Evolutionary conservation across 92 coral and sea anemone species (phyloP).

Genomic region (Chrysogorgia sp.): DNA sequence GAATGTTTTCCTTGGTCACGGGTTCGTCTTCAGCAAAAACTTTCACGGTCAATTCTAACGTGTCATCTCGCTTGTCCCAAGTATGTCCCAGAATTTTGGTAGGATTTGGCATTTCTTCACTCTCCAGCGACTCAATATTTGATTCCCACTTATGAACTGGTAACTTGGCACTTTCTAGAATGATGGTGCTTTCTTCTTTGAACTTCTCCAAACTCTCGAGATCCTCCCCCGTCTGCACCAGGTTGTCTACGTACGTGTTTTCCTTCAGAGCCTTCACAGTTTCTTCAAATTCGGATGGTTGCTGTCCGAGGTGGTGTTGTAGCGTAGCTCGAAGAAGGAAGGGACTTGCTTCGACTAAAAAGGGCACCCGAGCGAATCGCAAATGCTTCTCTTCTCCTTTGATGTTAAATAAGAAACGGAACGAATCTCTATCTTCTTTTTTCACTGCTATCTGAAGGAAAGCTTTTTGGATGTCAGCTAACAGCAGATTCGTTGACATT

Average conservation of each 20-base stretch:
- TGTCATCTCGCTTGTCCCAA: constrained; percentile 40
- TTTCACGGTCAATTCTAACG: constrained; percentile 12
- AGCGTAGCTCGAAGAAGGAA: constrained; percentile 68
- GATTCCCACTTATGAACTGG: constrained; percentile 47
- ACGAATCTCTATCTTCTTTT: constrained; percentile 58
- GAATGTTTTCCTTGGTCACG: constrained; percentile 9
- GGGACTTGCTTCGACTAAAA: constrained; percentile 66
- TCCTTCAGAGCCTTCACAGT: constrained; percentile 47
- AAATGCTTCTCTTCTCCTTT: constrained; percentile 55
- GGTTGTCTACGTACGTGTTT: constrained; percentile 64
- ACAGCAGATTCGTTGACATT: constrained; percentile 54
- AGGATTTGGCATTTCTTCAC: constrained; percentile 45
- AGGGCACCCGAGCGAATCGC: constrained; percentile 64
- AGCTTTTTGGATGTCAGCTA: constrained; percentile 60
- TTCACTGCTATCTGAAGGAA: constrained; percentile 54
- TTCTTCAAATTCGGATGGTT: constrained; percentile 43
- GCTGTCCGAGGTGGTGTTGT: constrained; percentile 59
- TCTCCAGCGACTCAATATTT: constrained; percentile 17
- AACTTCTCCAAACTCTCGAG: constrained; percentile 41
- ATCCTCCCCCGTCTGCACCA: constrained; percentile 56
- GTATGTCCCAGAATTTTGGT: constrained; percentile 27
- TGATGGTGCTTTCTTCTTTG: neutral
- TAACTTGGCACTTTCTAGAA: constrained; percentile 7
- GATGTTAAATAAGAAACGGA: constrained; percentile 53
- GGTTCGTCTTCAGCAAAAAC: constrained; percentile 8